Conservation (phyloP, 2,888 invertebrate genomes). For the Carcina quercana region DNA sequence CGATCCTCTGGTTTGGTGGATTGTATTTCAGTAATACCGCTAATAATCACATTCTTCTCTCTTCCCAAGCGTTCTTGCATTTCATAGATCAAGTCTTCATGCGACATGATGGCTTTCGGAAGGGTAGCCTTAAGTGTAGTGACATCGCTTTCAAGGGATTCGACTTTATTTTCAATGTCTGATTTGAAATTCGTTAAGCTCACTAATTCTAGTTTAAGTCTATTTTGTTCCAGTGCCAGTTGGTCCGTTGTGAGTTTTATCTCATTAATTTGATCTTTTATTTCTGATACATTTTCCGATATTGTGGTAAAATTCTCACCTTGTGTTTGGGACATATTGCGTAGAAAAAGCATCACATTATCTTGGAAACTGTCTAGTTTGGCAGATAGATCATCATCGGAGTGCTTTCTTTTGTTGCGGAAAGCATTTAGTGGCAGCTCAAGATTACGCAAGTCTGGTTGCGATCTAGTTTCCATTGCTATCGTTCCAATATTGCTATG, state of each 20-base stretch:
- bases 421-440: background rate
- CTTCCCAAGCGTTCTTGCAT: background rate
- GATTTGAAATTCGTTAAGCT: background rate
- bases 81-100: background rate
- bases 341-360: background rate
- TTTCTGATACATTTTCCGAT: constrained; percentile 1
- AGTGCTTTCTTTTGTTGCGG: background rate
- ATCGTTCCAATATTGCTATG: background rate
- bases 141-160: background rate
- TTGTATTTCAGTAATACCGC: background rate
- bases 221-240: background rate
- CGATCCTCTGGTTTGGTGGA: background rate
- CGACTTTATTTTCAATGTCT: background rate
- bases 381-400: background rate
- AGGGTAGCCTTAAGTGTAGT: background rate
- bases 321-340: background rate
- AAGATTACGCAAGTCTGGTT: background rate
- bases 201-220: background rate
- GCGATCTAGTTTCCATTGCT: background rate
- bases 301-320: background rate
- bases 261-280: constrained; percentile 1
- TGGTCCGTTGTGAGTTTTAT: constrained; percentile 1
- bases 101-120: background rate
- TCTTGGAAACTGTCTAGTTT: background rate
- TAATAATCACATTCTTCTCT: background rate